Evolutionary conservation across 2,113 vertebrate genomes (phyloP), one percentile per base, ranked within the genome.

Genomic region (Dascyllus trimaculatus): DNA sequence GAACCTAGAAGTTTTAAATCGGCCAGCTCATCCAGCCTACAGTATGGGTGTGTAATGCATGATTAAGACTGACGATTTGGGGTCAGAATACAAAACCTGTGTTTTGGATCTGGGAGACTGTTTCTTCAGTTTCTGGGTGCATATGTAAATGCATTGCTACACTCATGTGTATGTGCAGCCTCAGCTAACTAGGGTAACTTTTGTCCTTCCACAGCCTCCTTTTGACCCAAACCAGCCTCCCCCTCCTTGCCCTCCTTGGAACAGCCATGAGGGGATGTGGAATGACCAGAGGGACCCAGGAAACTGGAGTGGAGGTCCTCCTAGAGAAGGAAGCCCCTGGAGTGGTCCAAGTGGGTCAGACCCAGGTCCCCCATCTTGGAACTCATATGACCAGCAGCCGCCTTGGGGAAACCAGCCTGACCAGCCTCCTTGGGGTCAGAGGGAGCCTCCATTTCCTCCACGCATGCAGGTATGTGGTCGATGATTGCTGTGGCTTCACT

Each of bases 201-300:
- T 52, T 80, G 3, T 35, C 22, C 48, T 18, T 64, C 71, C 77
- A 0, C 91, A 95, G 91, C 93, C 95, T 10, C 95, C 95, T 0
- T 97, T 95, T 57, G 94, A 96, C 45, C 96, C 93, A 25, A 93
- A 87, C 75, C 94, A 98, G 92, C 97, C 95, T 0, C 98, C 98
- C 0, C 98, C 98, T 15, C 97, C 97, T 0, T 99, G 98, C 67
- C 98, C 97, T 0, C 98, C 98, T 1, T 99, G 98, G 98, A 98
- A 96, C 85, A 97, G 96, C 92, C 98, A 99, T 0, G 98, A 99
- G 83, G 97, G 97, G 8, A 97, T 99, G 95, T 99, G 98, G 98
- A 98, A 95, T 0, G 97, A 99, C 19, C 97, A 97, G 92, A 92
- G 97, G 2, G 97, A 99, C 65, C 96, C 97, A 66, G 96, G 96